Evolutionary conservation across 2,888 invertebrate species (phyloP).

Genomic region (Cataglyphis cursor): DNA sequence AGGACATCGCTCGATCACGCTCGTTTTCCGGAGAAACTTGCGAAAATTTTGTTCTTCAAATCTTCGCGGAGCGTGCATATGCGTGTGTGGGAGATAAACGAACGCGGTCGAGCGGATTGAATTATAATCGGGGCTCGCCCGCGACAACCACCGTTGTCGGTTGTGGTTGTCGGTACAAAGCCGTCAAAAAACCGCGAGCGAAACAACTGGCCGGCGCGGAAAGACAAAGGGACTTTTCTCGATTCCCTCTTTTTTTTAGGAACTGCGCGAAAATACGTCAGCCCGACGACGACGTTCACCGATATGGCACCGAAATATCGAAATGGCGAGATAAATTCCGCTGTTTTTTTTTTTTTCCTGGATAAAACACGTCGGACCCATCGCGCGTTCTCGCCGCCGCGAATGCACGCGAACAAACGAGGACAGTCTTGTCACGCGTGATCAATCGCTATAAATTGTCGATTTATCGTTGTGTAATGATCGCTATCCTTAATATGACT

Average conservation of each 20-base stretch:
- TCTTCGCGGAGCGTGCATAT: not conserved
- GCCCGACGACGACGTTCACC: not conserved
- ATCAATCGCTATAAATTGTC: constrained; percentile 32
- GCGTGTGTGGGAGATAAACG: not conserved
- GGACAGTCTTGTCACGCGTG: not conserved
- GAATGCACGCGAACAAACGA: not conserved
- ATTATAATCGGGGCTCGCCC: constrained; percentile 33
- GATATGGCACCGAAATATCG: not conserved
- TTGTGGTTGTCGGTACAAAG: constrained; percentile 10
- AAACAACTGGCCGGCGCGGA: not conserved
- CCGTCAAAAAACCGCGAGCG: not conserved
- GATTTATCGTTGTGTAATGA: constrained; percentile 15
- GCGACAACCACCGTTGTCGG: not conserved
- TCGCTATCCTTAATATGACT: constrained; percentile 30
- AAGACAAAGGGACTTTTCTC: constrained; percentile 10
- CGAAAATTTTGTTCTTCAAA: not conserved
- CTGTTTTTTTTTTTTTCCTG: not conserved
- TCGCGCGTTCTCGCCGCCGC: constrained; percentile 17
- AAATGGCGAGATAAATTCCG: not conserved
- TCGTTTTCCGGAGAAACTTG: not conserved
- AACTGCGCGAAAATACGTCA: constrained; percentile 5
- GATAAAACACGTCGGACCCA: not conserved
- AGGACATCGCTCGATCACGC: not conserved
- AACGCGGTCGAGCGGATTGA: constrained; percentile 23
- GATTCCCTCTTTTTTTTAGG: not conserved